Evolutionary conservation across 2,888 invertebrate species (phyloP).

Genomic region (Gymnosoma rotundatum): DNA sequence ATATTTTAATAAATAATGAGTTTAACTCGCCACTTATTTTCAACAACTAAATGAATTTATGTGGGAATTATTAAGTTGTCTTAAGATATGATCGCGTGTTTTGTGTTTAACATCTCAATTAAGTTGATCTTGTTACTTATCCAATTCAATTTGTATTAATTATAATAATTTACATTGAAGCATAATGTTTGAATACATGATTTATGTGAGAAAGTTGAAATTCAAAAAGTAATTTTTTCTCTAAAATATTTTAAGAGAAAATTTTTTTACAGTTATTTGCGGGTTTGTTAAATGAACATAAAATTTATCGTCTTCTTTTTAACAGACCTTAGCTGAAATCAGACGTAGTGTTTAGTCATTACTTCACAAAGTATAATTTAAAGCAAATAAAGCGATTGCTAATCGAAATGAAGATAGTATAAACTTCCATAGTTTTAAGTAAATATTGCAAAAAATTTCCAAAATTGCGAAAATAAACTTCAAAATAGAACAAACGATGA

Average conservation of each 20-base stretch:
- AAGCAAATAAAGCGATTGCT: too few species aligned
- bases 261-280: too few species aligned
- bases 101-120: conserved; percentile 19
- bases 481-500: too few species aligned
- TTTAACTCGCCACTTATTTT: conserved; percentile 25
- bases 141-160: conserved; percentile 53
- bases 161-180: conserved; percentile 6
- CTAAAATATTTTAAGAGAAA: neutral
- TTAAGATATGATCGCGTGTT: conserved; percentile 39
- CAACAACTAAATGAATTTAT: conserved; percentile 50
- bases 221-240: neutral
- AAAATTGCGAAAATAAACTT: too few species aligned
- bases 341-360: too few species aligned
- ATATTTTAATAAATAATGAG: conserved; percentile 19
- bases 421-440: too few species aligned
- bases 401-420: too few species aligned
- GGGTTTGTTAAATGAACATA: too few species aligned
- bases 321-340: too few species aligned
- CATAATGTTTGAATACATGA: conserved; percentile 13
- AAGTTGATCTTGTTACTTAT: neutral
- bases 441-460: too few species aligned
- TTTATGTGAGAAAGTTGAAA: conserved; percentile 47
- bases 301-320: too few species aligned
- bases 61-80: conserved; percentile 44
- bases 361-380: too few species aligned